Base-by-base conservation (phyloP, 2,888 invertebrate species). In the Bursaphelenchus okinawaensis region DNA sequence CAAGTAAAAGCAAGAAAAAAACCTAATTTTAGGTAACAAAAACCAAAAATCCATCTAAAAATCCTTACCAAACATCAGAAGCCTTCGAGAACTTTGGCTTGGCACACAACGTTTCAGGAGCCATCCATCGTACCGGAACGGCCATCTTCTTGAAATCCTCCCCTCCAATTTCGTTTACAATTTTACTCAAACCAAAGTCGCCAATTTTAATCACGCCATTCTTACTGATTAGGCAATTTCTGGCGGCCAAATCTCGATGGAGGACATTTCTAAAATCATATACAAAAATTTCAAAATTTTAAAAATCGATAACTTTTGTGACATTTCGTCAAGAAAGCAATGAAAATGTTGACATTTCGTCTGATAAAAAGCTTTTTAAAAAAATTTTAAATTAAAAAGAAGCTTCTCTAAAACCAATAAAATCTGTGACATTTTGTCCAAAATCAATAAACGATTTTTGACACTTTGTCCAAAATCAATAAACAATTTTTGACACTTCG, bases 171-270 rank as follows among this genome's bases (percentile, higher is more conserved):
- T 68, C 63, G 20, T 55, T 62, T 9, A 58, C 63, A 31, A 67
- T 54, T 28, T 62, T 70, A 20, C 52, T 55, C 72, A 82, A 71
- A 19, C 82, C 82, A 61, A 82, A 82, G 66, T 82, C 82, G 12
- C 78, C 77, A 62, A 82, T 82, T 67, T 82, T 82, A 31, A 82
- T 74, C n/a, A 59, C 8, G n/a, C 74, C 74, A 26, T 60, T 52
- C 24, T 65, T 60, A 52, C 71, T 70, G 26, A 82, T 73, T 16
- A 91, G 86, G 80, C 91, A 91, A 83, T 92, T 92, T 61, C 91
- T 87, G 65, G 91, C 90, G 0, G 91, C 91, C 65, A 92, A 85
- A 83, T 92, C 91, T 51, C 91, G 86, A 83, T 91, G 91, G 0
- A 91, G 91, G 84, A 91, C 91, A 76, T 90, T 87, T 28, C 67